Conservation (phyloP, 2,888 invertebrate genomes). For the Eupithecia exiguata region DNA sequence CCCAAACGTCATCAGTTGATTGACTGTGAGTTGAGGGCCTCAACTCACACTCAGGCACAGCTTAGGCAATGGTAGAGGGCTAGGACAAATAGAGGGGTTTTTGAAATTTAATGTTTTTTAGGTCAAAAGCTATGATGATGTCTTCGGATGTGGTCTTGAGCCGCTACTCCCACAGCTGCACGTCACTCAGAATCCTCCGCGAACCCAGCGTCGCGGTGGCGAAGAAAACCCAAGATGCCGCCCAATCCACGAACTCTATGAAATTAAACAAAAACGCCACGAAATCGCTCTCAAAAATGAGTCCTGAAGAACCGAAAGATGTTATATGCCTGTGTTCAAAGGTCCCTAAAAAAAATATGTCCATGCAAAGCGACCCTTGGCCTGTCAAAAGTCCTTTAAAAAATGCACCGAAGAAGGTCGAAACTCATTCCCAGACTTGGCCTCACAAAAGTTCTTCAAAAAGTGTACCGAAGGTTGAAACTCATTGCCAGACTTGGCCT, state of each 20-base stretch:
- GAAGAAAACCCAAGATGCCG: neutral
- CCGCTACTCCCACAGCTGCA: constrained; percentile 35
- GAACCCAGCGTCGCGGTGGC: neutral
- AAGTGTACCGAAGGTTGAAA: neutral
- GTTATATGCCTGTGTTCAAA: constrained; percentile 8
- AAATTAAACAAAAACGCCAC: neutral
- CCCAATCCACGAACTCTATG: neutral
- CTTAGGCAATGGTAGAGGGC: no score
- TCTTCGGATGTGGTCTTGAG: constrained; percentile 27
- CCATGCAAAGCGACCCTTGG: constrained; percentile 29
- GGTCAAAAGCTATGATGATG: constrained; percentile 29
- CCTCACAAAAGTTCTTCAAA: neutral
- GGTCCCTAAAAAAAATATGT: constrained; percentile 28
- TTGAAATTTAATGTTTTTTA: constrained; percentile 16
- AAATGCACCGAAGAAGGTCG: neutral
- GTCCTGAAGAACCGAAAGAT: neutral
- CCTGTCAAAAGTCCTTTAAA: neutral
- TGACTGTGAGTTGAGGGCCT: no score
- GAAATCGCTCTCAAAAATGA: neutral
- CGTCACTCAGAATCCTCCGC: constrained; percentile 1
- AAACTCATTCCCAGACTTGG: neutral
- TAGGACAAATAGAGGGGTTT: no score
- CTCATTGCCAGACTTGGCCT: neutral
- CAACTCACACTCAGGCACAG: no score
- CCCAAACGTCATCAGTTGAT: no score